Base-by-base conservation (phyloP, 2,113 vertebrate genomes). In the Boulengeromyrus knoepffleri region DNA sequence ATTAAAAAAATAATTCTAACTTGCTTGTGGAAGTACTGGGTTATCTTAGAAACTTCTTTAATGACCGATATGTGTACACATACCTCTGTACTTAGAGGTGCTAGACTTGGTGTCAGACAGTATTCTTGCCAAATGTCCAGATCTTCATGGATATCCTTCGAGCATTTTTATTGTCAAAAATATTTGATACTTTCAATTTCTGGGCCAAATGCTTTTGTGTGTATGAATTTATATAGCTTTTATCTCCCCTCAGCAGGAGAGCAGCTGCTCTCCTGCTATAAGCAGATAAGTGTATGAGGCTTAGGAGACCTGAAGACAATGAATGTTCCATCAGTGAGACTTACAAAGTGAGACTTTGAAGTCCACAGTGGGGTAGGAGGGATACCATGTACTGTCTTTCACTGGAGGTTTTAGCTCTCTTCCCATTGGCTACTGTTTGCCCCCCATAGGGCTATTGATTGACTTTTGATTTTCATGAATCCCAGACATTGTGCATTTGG, bases 301-400 rank as follows among this genome's bases (percentile, higher is more conserved):
- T 21, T 21, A 15, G 84, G 62, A 50, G 27, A 83, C 74, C 31
- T 93, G 42, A 94, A 47, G 96, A 97, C 91, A 94, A 96, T 97
- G 90, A 95, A 94, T 84, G 53, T n/a, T 6, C 56, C 83, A 70
- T 62, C 88, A 52, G 50, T 52, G 50, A 52, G 50, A 52, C 50
- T 52, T 52, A 15, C 50, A 52, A 52, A 52, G 50, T 52, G 46
- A 12, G 47, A 36, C 45, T 45, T 47, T 85, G 17, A 47, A 42
- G 39, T 7, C 39, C 45, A 46, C 21, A 21, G 36, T 85, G 39
- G 77, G 17, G 39, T 83, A 47, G 21, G 9, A n/a, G 8, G 42
- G 21, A 45, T 85, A 36, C 45, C 39, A 3, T 85, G 83, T 85
- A 42, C 24, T 45, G 19, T 47, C 45, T 42, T 80, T 39, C 19